Evolutionary conservation across 2,797 vertebrate genomes (phyloP), one percentile per base, ranked within the genome.

Genomic region (Enteromius argenteus): DNA sequence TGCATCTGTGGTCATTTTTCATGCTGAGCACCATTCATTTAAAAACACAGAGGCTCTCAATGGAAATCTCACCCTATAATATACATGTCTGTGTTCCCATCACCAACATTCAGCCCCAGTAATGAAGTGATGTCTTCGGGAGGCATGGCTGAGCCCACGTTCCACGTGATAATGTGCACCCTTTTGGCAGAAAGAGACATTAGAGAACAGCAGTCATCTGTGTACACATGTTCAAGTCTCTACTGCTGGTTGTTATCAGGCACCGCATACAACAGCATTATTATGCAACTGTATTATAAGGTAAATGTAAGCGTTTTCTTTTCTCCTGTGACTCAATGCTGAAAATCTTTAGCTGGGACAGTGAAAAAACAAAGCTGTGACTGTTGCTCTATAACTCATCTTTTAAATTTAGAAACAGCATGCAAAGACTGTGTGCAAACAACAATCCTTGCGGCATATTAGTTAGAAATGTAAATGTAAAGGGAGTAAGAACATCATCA

Each of bases 151-250:
- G 96, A 97, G 79, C 97, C 98, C 85, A 99, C 98, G 0, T 99
- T 99, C 98, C 98, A 99, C 4, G 98, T 99, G 92, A 98, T 95
- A 88, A 99, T 94, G 81, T 97, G 98, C 91, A 99, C 92, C 93
- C 97, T 97, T 94, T 91, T 53, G 81, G 81, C 74, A 88, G 89
- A 90, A 42, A 19, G 7, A 39, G 27, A 89, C 83, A 84, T 30
- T 17, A 76, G 85, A 89, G 19, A 74, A 68, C 19, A 23, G 46
- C 49, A 58, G 56, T 39, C n/a, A 76, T 76, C n/a, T 60, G 51
- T 71, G 42, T 49, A 30, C 42, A 8, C 42, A 23, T 46, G 42
- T 72, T 72, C 27, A 64, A 32, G 27, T 8, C 14, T 64, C 17
- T 35, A 5, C 35, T 11, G 2, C 42, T 19, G 32, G 69, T 32